A percentile compares a stretch with the other conserved stretches of the same genome.
Evolutionary conservation across 2,888 invertebrate genomes (phyloP).

Genomic region (Oithona nana): DNA sequence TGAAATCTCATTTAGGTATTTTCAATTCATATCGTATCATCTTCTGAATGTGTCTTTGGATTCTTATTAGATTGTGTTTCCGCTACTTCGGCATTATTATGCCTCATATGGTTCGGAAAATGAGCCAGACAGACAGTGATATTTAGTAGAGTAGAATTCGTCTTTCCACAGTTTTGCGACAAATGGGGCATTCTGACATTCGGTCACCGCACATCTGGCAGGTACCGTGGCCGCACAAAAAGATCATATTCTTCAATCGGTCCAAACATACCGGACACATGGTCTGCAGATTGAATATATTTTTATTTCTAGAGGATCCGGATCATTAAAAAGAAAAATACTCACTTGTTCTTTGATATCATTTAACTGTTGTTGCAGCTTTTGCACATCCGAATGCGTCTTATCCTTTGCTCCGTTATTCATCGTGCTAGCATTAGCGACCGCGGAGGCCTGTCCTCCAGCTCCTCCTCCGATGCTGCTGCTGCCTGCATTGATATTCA

Average conservation of each 20-base stretch:
- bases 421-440: slow-evolving; percentile 9
- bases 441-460: slow-evolving; percentile 9
- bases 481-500: not conserved
- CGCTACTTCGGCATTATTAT: too few relatives aligned
- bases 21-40: too few relatives aligned
- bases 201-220: slow-evolving; percentile 98
- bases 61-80: too few relatives aligned
- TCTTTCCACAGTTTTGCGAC: slow-evolving; percentile 87
- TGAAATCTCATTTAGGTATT: too few relatives aligned
- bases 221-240: slow-evolving; percentile 90
- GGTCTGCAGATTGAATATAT: slow-evolving; percentile 42
- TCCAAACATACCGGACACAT: slow-evolving; percentile 97
- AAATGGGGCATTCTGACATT: slow-evolving; percentile 92
- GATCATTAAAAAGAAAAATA: not conserved
- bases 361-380: slow-evolving; percentile 78
- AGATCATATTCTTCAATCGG: slow-evolving; percentile 94
- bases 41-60: too few relatives aligned
- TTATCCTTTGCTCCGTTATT: not conserved
- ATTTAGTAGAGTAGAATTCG: slow-evolving; percentile 66
- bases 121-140: too few relatives aligned
- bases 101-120: too few relatives aligned
- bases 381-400: slow-evolving; percentile 53
- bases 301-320: not conserved
- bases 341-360: slow-evolving; percentile 88
- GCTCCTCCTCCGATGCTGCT: too few relatives aligned